Evolutionary conservation across 2,888 invertebrate species (phyloP), one percentile per base, ranked within the genome.

Genomic region (Watsonalla cultraria): DNA sequence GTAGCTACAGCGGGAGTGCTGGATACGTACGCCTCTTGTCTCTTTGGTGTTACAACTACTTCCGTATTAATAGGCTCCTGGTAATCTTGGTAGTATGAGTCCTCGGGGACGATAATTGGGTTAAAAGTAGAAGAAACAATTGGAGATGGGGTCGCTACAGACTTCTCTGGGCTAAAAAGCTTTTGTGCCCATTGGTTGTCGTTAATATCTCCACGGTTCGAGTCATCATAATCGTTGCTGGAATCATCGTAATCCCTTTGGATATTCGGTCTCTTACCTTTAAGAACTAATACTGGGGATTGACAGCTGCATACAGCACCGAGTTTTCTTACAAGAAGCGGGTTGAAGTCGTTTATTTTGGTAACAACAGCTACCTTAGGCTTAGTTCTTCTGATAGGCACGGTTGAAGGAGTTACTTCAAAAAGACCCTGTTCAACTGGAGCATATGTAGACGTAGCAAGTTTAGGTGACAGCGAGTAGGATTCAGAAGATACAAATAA

Each of bases 261-360:
- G 6, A 68, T 66, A 54, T 72, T 80, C 5, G 89, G 89, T 64
- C 85, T 82, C 58, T 68, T 87, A 65, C 91, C 92, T 67, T 91
- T 88, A 0, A 93, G 77, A 33, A 86, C 82, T 42, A 93, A 64
- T 0, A 92, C 82, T 49, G 93, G 93, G 0, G 93, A 92, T 60
- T 92, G 91, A 70, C 95, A 95, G 53, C 94, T 94, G 64, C 95
- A 95, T 52, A 95, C 94, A 5, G 95, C 95, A 5, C 94, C 94
- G 9, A 95, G 82, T 82, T 95, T 95, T 46, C 93, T 92, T 0
- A 95, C 91, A 14, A 95, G 85, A 7, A 95, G 80, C 0, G 95
- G 95, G 76, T 95, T 94, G 63, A 94, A 92, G 64, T 95, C 95
- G 64, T 94, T 95, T 59, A 94, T 91, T 76, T 94, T 94, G 0